Evolutionary conservation across 2,113 vertebrate species (phyloP).

Genomic region (Pachyramphus minor): DNA sequence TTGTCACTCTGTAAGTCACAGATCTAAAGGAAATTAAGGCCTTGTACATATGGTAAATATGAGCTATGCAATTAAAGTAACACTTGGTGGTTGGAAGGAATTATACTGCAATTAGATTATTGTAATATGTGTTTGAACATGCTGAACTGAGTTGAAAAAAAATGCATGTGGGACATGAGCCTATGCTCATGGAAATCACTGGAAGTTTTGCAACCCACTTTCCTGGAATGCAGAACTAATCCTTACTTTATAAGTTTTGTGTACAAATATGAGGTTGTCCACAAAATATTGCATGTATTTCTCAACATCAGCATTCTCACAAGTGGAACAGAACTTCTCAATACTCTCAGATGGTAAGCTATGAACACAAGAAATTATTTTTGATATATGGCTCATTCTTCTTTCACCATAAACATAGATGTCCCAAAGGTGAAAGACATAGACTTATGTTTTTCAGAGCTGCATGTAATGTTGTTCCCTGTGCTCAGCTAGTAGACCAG

Average conservation of each 20-base stretch:
- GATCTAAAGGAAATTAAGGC: background rate
- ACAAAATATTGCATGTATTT: background rate
- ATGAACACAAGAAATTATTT: background rate
- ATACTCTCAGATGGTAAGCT: background rate
- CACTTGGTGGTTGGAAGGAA: background rate
- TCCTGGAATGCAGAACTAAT: background rate
- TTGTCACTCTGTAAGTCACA: conserved; percentile 10
- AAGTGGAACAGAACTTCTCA: background rate
- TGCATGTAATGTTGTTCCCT: background rate
- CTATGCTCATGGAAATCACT: background rate
- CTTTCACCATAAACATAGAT: background rate
- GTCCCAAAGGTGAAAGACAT: background rate
- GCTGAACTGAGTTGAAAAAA: background rate
- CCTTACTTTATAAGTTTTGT: background rate
- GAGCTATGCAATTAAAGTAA: conserved; percentile 16
- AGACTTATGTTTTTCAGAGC: background rate
- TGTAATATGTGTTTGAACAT: conserved; percentile 5
- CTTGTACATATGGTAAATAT: background rate
- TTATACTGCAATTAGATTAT: conserved; percentile 20
- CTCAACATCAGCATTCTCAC: background rate
- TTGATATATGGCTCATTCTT: background rate
- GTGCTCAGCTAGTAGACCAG: background rate
- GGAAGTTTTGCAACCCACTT: background rate
- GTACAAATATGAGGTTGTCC: background rate
- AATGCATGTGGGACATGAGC: background rate